These are phyloP conservation scores for Caenorhabditis virilis DNA, from an alignment of 2,888 invertebrate genomes.

Conservation along the genomic window DNA sequence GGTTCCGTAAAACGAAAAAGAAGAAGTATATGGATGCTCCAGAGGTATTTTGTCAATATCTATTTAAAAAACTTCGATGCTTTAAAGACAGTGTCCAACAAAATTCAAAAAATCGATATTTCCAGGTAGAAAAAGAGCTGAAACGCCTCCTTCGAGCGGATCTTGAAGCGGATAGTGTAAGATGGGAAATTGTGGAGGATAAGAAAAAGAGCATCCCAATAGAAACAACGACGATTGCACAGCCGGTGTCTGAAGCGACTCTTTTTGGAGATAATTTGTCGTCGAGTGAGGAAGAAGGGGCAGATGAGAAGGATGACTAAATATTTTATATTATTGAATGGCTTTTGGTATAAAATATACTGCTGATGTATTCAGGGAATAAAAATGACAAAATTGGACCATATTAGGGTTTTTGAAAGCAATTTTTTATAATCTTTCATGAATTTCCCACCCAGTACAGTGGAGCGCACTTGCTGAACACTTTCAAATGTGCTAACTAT, in stretches of 20 bases:
- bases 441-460: too few species aligned
- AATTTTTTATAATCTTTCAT: too few species aligned
- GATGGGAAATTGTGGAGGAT: conserved; percentile 62
- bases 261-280: conserved; percentile 5
- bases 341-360: too few species aligned
- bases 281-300: conserved; percentile 4
- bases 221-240: not conserved
- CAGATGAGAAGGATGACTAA: too few species aligned
- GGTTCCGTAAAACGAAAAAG: conserved; percentile 72
- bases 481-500: too few species aligned
- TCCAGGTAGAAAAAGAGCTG: conserved; percentile 80
- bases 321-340: too few species aligned
- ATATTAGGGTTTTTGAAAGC: too few species aligned
- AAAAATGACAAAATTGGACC: too few species aligned
- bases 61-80: conserved; percentile 2
- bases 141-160: conserved; percentile 79
- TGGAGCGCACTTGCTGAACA: too few species aligned
- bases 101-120: too few species aligned
- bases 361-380: too few species aligned
- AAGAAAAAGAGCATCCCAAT: not conserved
- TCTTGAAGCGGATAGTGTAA: conserved; percentile 58
- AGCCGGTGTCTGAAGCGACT: not conserved
- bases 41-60: too few species aligned
- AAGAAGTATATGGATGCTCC: conserved; percentile 77
- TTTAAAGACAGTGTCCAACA: not conserved